phyloP scores from a whole-genome alignment of 2,888 invertebrate species.

The Acrobasis suavella region DNA sequence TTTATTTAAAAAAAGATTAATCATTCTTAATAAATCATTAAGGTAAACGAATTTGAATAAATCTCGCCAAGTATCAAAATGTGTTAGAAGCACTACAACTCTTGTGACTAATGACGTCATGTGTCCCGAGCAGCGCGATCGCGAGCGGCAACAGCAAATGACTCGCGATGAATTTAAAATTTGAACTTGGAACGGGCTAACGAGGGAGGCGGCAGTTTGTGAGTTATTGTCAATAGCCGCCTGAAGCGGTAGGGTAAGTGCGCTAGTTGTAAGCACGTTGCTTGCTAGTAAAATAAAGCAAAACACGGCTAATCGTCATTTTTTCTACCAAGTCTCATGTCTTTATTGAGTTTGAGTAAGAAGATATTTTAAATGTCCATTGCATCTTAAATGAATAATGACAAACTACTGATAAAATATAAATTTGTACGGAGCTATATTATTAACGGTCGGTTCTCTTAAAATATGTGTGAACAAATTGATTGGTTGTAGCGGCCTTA shows the following conservation, averaged over 20 bases:
- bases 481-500: too few relatives aligned
- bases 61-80: constrained; percentile 48
- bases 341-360: too few relatives aligned
- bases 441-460: too few relatives aligned
- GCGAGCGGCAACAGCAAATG: constrained; percentile 70
- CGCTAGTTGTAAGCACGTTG: neutral
- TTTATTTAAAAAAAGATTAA: too few relatives aligned
- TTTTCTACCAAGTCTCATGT: too few relatives aligned
- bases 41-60: too few relatives aligned
- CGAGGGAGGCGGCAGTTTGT: constrained; percentile 67
- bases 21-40: too few relatives aligned
- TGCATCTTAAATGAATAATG: too few relatives aligned
- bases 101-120: constrained; percentile 78
- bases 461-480: too few relatives aligned
- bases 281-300: neutral
- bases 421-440: too few relatives aligned
- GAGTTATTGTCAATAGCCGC: constrained; percentile 56
- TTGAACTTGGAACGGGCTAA: constrained; percentile 70
- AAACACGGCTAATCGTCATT: neutral
- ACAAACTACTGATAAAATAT: too few relatives aligned
- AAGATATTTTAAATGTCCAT: too few relatives aligned
- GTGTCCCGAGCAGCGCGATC: constrained; percentile 76
- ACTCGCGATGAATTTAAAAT: constrained; percentile 81
- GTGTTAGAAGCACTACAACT: constrained; percentile 27
- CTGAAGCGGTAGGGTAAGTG: neutral